These are phyloP conservation scores for Nasua narica DNA, from an alignment of 2,797 vertebrate genomes.

Conservation along the genomic window DNA sequence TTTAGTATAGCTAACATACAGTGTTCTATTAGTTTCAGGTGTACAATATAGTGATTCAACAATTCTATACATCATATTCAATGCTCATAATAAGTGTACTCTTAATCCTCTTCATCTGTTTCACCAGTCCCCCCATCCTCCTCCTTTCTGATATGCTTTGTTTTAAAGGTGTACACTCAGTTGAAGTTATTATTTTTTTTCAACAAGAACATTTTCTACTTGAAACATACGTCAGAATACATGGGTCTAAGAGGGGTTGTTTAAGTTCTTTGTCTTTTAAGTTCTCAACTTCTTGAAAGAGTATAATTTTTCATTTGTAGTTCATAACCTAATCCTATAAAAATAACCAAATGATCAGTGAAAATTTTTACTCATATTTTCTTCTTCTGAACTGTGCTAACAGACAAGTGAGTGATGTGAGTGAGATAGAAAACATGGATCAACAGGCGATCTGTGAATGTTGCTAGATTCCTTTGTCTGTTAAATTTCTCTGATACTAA, in stretches of 20 bases:
- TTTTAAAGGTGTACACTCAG: neutral
- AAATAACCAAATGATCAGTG: neutral
- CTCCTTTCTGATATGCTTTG: neutral
- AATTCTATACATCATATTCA: neutral
- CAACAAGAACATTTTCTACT: neutral
- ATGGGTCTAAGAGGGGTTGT: neutral
- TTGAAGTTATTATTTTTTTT: neutral
- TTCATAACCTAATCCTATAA: neutral
- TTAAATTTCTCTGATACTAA: conserved; percentile 26
- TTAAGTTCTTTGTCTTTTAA: conserved; percentile 5
- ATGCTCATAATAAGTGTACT: neutral
- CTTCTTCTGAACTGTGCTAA: neutral
- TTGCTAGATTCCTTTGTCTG: neutral
- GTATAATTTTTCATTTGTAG: neutral
- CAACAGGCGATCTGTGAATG: conserved; percentile 18
- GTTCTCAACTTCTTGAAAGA: neutral
- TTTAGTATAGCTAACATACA: neutral
- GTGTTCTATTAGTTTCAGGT: neutral
- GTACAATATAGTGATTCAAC: neutral
- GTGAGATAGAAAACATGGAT: conserved; percentile 33
- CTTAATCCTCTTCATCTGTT: neutral
- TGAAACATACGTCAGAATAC: neutral
- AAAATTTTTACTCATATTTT: neutral
- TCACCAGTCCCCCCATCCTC: neutral
- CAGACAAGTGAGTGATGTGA: neutral